Evolutionary conservation across 2,888 invertebrate genomes (phyloP), one percentile per base, ranked within the genome.

Genomic region (Sarcophaga caerulescens): DNA sequence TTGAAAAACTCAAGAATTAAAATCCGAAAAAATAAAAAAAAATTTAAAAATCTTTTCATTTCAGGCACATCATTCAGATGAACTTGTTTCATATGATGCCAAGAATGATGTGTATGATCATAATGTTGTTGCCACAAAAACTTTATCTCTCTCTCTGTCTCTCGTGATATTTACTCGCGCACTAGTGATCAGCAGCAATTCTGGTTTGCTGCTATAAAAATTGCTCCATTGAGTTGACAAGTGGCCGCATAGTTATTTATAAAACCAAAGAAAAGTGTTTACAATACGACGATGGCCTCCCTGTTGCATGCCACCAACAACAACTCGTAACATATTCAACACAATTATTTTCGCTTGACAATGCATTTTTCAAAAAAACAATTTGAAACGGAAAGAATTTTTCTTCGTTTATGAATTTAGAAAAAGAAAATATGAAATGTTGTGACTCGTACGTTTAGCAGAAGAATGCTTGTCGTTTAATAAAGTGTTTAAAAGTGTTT

Each of bases 221-320:
- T 70, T 65, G 73, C 79, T 84, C 81, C 79, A 85, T 78, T 81
- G 79, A 63, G 63, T 79, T 87, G 88, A 88, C 88, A 88, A 88
- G 88, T 88, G 88, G 86, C 88, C 87, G 87, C 84, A 66, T 63
- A 63, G 81, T 73, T 88, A 88, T 88, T 88, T 88, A 77, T 88
- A 87, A 86, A 23, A 77, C 25, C 59, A 70, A 79, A 59, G 52
- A 4, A 52, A 52, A 52, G 5, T 52, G 52, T 17, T 52, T 52
- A 52, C 17, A 17, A 17, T 52, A 17, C n/a, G 6, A 8, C 17
- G 25, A 14, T 52, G 52, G 52, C 52, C 52, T 52, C 52, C 52
- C 52, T 52, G 52, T 52, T 52, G 52, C n/a, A 19, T 66, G 35
- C 44, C 44, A 17, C 65, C 63, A 44, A 12, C 52, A 60, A n/a